Percentiles rank a stretch among this genome's conserved stretches.
Conservation (phyloP, 2,888 invertebrate genomes). For the Pseudococcus longispinus region DNA sequence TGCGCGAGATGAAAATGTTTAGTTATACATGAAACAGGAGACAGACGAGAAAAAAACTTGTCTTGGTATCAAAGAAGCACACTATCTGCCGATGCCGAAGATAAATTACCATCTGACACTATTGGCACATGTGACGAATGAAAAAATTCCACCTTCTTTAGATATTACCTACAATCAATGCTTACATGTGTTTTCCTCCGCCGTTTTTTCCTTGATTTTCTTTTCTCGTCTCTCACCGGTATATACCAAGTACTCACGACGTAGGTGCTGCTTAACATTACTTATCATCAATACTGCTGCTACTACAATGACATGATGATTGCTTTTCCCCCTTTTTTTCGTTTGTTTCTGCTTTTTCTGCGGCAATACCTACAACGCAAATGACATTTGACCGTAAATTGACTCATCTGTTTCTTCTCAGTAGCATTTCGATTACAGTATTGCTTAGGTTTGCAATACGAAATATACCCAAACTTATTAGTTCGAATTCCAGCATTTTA, state of each 20-base stretch:
- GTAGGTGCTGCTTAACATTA: not conserved
- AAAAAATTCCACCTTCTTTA: slow-evolving; percentile 14
- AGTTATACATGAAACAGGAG: not conserved
- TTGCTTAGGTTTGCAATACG: not conserved
- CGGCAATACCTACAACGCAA: not conserved
- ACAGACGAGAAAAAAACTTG: slow-evolving; percentile 1
- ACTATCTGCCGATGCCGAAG: slow-evolving; percentile 40
- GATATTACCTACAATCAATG: slow-evolving; percentile 47
- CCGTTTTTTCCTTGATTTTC: not conserved
- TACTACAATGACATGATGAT: slow-evolving; percentile 1
- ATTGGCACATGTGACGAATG: slow-evolving; percentile 51
- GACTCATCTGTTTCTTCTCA: slow-evolving; percentile 29
- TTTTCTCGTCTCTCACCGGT: not conserved
- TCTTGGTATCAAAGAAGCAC: slow-evolving; percentile 4
- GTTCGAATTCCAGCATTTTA: not conserved
- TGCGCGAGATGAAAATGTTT: not conserved
- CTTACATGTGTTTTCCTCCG: not conserved
- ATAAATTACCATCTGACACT: slow-evolving; percentile 45
- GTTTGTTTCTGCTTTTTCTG: not conserved
- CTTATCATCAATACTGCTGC: not conserved
- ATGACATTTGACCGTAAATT: slow-evolving; percentile 27
- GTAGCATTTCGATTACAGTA: not conserved
- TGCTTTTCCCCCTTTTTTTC: not conserved
- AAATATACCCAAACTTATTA: not conserved
- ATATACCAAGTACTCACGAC: not conserved